Evolutionary conservation across 2,888 invertebrate genomes (phyloP).

Genomic region (Gari tellinella): DNA sequence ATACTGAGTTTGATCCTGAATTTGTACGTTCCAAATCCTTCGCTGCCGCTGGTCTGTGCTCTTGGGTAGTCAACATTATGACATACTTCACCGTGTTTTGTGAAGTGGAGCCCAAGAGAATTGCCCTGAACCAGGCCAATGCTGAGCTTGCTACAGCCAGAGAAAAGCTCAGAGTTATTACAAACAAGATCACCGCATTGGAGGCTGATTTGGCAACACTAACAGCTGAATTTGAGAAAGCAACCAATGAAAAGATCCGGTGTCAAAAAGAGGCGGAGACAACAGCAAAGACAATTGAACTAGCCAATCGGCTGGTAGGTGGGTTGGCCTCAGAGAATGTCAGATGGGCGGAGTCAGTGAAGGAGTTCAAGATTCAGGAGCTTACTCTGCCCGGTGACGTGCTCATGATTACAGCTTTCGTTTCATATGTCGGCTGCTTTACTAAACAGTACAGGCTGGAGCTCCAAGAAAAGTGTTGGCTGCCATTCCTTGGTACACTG

Average conservation of each 20-base stretch:
- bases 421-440: conserved; percentile 98
- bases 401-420: conserved; percentile 96
- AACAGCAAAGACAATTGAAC: conserved; percentile 94
- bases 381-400: conserved; percentile 97
- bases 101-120: conserved; percentile 97
- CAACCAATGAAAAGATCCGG: conserved; percentile 92
- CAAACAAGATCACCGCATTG: conserved; percentile 93
- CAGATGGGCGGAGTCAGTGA: conserved; percentile 97
- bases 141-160: conserved; percentile 95
- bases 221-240: conserved; percentile 97
- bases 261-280: conserved; percentile 98
- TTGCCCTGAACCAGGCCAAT: conserved; percentile 95
- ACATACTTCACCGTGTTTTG: conserved; percentile 97
- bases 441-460: conserved; percentile 96
- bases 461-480: conserved; percentile 88
- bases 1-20: conserved; percentile 97
- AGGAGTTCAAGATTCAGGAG: conserved; percentile 91
- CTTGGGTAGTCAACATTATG: conserved; percentile 98
- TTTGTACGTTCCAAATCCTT: conserved; percentile 95
- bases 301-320: conserved; percentile 97
- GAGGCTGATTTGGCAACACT: conserved; percentile 94
- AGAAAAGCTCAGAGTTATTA: conserved; percentile 93
- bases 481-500: conserved; percentile 91
- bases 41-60: conserved; percentile 97
- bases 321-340: conserved; percentile 98